phyloP scores from a whole-genome alignment of 2,797 vertebrate species.

The Sphenopsis melanotis region DNA sequence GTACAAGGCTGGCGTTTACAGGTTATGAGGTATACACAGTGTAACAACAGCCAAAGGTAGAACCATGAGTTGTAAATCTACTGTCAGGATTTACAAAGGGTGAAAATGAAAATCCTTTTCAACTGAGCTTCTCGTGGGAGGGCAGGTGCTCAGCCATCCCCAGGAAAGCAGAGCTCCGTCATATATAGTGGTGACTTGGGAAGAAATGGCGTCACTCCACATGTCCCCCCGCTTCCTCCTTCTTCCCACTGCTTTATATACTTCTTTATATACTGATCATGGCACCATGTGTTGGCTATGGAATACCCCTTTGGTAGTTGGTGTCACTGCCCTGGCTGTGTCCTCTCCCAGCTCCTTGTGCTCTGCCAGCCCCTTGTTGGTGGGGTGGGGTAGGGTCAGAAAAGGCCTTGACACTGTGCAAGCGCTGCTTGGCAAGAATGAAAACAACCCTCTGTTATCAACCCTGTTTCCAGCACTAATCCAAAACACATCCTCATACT shows the following conservation, averaged over 20 bases:
- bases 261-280: not conserved
- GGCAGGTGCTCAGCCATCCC: not conserved
- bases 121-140: not conserved
- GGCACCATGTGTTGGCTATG: not conserved
- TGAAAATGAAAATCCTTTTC: not conserved
- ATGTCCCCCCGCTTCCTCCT: accelerated
- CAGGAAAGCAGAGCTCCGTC: not conserved
- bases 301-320: not conserved
- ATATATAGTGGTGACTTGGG: not conserved
- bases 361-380: accelerated
- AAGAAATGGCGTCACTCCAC: accelerated
- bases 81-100: not conserved
- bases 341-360: not conserved
- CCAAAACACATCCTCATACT: not conserved
- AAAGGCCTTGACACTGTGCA: not conserved
- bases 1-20: not conserved
- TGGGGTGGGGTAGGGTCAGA: not conserved
- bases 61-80: not conserved
- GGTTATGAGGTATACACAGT: not conserved
- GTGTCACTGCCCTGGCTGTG: not conserved
- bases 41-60: not conserved
- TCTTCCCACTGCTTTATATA: not conserved
- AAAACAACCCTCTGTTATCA: not conserved
- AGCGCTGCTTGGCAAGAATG: not conserved
- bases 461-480: not conserved